These are phyloP conservation scores for Selene dorsalis DNA, from an alignment of 2,797 vertebrate species.

Conservation along the genomic window DNA sequence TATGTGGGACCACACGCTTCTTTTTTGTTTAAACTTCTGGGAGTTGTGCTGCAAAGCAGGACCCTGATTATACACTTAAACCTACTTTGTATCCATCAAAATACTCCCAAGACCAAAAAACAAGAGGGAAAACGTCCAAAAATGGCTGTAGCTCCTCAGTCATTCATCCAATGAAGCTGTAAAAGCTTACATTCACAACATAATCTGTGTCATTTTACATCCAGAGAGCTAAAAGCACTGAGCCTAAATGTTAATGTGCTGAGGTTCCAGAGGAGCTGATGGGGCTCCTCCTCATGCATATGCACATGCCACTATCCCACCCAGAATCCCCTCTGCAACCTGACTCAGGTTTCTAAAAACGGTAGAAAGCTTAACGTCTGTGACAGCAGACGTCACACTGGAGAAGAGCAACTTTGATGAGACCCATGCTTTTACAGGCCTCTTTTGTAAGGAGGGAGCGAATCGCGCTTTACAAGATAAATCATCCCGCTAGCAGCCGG, in stretches of 20 bases:
- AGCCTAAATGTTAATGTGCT: slow-evolving; percentile 71
- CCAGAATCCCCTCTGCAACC: slow-evolving; percentile 68
- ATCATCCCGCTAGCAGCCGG: slow-evolving; percentile 74
- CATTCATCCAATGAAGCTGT: slow-evolving; percentile 56
- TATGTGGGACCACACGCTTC: slow-evolving; percentile 10
- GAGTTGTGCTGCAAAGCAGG: slow-evolving; percentile 8
- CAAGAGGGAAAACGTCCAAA: slow-evolving; percentile 42
- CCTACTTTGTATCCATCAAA: slow-evolving; percentile 28
- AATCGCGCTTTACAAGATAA: slow-evolving; percentile 79
- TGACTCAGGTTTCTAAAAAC: slow-evolving; percentile 77
- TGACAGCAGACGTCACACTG: slow-evolving; percentile 65
- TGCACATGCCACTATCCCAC: slow-evolving; percentile 69
- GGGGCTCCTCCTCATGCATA: slow-evolving; percentile 71
- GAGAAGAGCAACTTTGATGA: slow-evolving; percentile 75
- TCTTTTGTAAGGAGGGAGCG: slow-evolving; percentile 75
- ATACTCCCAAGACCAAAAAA: slow-evolving; percentile 17
- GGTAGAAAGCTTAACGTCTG: slow-evolving; percentile 66
- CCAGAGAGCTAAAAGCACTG: slow-evolving; percentile 55
- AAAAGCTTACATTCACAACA: slow-evolving; percentile 67
- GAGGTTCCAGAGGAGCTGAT: slow-evolving; percentile 56
- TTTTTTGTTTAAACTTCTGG: background rate
- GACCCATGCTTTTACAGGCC: slow-evolving; percentile 72
- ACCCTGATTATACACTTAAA: slow-evolving; percentile 24
- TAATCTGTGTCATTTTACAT: slow-evolving; percentile 64
- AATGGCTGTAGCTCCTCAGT: slow-evolving; percentile 46